Evolutionary conservation across 2,888 invertebrate species (phyloP).

Genomic region (Tribolium freemani): DNA sequence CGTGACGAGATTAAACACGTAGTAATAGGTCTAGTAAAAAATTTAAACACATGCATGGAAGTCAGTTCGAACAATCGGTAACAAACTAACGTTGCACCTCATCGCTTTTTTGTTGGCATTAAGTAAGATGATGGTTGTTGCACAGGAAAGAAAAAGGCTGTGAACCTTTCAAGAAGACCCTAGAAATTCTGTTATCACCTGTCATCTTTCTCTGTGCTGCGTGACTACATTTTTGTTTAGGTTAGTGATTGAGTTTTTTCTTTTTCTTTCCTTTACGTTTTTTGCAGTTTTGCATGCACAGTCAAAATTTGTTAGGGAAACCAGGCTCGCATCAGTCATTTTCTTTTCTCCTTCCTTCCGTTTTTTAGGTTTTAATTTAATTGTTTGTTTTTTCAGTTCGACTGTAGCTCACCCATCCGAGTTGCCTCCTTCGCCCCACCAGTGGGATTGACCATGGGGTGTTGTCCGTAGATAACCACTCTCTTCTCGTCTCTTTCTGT

Average conservation of each 20-base stretch:
- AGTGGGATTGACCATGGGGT: constrained; percentile 89
- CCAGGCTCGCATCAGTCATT: constrained; percentile 17
- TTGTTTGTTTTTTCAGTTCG: constrained; percentile 78
- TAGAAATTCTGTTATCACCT: constrained; percentile 82
- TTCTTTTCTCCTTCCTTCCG: background rate
- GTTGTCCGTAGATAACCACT: constrained; percentile 62
- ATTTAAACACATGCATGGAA: constrained; percentile 59
- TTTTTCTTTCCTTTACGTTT: constrained; percentile 2
- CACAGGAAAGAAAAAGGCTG: constrained; percentile 77
- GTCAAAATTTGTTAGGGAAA: constrained; percentile 1
- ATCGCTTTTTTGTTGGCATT: background rate
- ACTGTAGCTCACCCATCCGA: constrained; percentile 98
- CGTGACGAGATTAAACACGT: background rate
- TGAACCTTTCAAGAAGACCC: constrained; percentile 83
- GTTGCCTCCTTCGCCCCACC: constrained; percentile 97
- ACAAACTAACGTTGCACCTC: constrained; percentile 20
- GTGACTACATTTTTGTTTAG: constrained; percentile 68
- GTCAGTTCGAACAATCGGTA: constrained; percentile 49
- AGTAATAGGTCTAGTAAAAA: background rate
- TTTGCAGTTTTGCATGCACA: constrained; percentile 3
- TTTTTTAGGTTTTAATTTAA: background rate
- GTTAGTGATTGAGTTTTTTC: constrained; percentile 65
- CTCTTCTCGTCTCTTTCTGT: constrained; percentile 47
- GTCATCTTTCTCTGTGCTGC: constrained; percentile 84
- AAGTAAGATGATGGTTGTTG: constrained; percentile 69